Evolutionary conservation across 2,113 vertebrate species (phyloP).

Genomic region (Panthera tigris): DNA sequence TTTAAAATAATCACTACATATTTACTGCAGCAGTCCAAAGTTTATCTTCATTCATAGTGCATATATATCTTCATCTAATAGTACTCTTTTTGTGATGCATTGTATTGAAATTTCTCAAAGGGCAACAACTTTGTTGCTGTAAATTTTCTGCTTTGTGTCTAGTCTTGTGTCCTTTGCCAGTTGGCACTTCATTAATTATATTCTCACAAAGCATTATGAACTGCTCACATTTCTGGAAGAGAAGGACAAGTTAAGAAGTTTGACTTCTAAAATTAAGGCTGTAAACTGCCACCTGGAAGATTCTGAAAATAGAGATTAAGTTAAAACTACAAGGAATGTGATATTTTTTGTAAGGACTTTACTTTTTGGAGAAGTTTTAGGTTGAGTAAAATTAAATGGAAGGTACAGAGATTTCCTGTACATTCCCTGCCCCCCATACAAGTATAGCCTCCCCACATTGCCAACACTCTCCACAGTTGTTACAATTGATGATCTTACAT

Average conservation of each 20-base stretch:
- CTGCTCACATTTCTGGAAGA: not conserved
- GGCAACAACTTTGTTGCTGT: not conserved
- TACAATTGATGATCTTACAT: not conserved
- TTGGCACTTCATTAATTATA: not conserved
- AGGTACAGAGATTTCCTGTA: not conserved
- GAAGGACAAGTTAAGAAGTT: not conserved
- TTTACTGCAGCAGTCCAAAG: not conserved
- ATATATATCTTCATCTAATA: not conserved
- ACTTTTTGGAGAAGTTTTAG: not conserved
- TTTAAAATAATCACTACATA: not conserved
- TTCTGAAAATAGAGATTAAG: constrained; percentile 34
- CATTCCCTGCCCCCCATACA: no score
- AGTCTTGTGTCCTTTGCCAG: not conserved
- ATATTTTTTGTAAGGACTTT: not conserved
- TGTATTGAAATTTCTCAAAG: not conserved
- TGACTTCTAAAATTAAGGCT: constrained; percentile 11
- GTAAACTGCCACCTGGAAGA: not conserved
- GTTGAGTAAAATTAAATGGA: not conserved
- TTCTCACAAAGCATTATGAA: not conserved
- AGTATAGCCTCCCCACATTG: not conserved
- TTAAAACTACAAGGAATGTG: not conserved
- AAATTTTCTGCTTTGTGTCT: not conserved
- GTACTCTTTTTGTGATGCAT: not conserved
- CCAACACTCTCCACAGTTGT: not conserved
- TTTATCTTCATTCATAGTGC: not conserved